phyloP scores from a whole-genome alignment of 2,797 vertebrate genomes.

The Lateolabrax maculatus region DNA sequence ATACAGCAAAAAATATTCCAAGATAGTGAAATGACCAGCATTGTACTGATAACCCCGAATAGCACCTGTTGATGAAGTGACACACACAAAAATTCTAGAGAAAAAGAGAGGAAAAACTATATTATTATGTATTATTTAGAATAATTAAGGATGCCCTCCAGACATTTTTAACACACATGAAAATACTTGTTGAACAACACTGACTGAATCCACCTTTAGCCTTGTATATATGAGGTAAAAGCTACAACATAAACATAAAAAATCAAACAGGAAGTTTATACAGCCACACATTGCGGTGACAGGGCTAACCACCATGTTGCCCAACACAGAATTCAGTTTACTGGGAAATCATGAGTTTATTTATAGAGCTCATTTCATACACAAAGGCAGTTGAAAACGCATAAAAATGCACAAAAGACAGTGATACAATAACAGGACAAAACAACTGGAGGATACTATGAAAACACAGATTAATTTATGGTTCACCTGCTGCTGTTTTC shows the following conservation, averaged over 20 bases:
- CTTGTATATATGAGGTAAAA: background rate
- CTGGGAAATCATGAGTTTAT: background rate
- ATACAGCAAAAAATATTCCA: conserved; percentile 74
- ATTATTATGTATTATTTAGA: background rate
- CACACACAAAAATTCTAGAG: fast-evolving
- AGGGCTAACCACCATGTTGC: background rate
- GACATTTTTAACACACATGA: background rate
- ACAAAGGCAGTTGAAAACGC: background rate
- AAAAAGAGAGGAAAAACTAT: background rate
- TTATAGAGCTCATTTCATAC: background rate
- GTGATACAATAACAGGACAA: background rate
- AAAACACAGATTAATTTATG: background rate
- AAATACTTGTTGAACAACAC: background rate
- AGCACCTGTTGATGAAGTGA: fast-evolving
- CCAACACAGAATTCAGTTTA: background rate
- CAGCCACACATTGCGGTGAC: background rate
- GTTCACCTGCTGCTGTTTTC: background rate
- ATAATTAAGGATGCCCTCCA: background rate
- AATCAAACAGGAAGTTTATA: background rate
- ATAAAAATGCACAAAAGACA: background rate
- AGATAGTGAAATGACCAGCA: conserved; percentile 68
- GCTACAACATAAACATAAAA: background rate
- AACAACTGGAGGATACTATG: background rate
- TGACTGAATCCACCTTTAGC: background rate
- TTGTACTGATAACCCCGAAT: background rate